Evolutionary conservation across 2,888 invertebrate genomes (phyloP).

Genomic region (Tiphia femorata): DNA sequence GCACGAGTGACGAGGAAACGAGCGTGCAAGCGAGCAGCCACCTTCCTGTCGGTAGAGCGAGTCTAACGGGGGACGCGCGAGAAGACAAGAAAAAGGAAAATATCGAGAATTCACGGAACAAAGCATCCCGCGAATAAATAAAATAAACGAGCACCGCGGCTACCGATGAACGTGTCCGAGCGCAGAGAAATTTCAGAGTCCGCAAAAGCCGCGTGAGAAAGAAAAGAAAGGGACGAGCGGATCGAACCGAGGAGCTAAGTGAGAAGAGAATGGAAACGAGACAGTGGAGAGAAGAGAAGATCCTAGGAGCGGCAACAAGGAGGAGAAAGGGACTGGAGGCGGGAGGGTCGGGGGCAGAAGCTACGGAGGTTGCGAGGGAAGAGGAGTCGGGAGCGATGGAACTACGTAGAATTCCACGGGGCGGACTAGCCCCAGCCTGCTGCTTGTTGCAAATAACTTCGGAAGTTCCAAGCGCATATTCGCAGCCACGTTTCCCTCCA

Average conservation of each 20-base stretch:
- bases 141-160: too few species aligned
- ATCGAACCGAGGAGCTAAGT: constrained; percentile 9
- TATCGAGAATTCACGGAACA: too few species aligned
- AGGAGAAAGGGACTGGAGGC: background rate
- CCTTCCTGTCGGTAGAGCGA: too few species aligned
- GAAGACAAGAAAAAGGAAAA: too few species aligned
- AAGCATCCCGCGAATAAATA: too few species aligned
- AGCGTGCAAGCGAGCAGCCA: too few species aligned
- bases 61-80: too few species aligned
- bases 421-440: constrained; percentile 48
- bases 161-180: too few species aligned
- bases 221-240: constrained; percentile 9
- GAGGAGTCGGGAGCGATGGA: constrained; percentile 5
- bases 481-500: constrained; percentile 20
- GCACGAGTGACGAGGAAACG: too few species aligned
- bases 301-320: constrained; percentile 6
- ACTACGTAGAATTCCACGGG: constrained; percentile 48
- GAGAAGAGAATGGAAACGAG: constrained; percentile 8
- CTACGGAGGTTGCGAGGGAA: constrained; percentile 16
- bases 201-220: background rate
- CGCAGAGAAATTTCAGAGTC: too few species aligned
- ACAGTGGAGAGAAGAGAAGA: constrained; percentile 14
- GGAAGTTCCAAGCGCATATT: constrained; percentile 47
- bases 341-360: constrained; percentile 15
- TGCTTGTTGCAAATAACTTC: constrained; percentile 58